Base-by-base conservation (phyloP, 1,140 invertebrate species). In the Oncopodura yosiiana region DNA sequence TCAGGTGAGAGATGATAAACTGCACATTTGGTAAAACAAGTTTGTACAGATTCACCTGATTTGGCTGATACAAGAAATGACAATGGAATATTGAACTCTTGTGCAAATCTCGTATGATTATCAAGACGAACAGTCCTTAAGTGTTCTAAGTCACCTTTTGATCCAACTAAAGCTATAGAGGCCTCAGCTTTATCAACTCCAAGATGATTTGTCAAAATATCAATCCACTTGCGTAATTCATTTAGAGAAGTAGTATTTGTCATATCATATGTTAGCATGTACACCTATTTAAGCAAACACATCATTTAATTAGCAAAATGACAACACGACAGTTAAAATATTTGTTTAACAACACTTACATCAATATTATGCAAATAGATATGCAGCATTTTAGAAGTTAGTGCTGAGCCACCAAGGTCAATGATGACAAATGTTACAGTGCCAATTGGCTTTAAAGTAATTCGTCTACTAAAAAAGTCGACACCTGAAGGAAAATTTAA, bases 1-100 rank as follows among this genome's bases (percentile, higher is more conserved):
- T 64, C 62, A 8, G 62, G 62, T 49, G 36, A 58, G 19, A 64
- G 24, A 39, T 64, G 58, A 34, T 64, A 64, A 23, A 61, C 53
- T 12, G 58, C 58, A 46, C 54, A 64, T 46, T 61, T 64, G 18
- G 58, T 58, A 42, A 64, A 64, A 49, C 62, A 64, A 23, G 55
- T 60, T 27, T 51, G 45, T 32, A 63, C 61, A 5, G 59, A 61
- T 58, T 64, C 62, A 9, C 58, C 62, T 5, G 62, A 64, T 57
- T 64, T 64, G 18, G 62, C 62, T 11, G 62, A 64, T 9, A 58
- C 55, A 18, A 64, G 32, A 39, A 64, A 64, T 3, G 62, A 61
- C 12, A 64, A 39, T 6, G 55, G 58, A 41, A 64, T 61, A 26
- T 59, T 56, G 27, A 52, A 58, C 46, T 64, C 62, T 37, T 60